Evolutionary conservation across 2,113 vertebrate species (phyloP), one percentile per base, ranked within the genome.

Genomic region (Oryzias celebensis): DNA sequence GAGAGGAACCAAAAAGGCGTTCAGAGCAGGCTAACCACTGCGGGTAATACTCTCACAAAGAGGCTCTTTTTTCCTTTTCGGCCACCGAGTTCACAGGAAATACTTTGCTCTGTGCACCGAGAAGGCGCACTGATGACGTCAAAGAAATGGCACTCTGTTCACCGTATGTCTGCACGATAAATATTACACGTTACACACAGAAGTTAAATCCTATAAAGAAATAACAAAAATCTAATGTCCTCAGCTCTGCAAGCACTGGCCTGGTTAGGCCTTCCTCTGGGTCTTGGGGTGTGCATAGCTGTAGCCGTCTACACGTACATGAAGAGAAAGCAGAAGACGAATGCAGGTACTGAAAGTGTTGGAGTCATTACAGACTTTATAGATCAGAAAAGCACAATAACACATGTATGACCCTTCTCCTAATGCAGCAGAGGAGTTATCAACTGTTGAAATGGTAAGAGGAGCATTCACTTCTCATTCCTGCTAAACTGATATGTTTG

Each of bases 371-470:
- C 1, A n/a, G 2, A 14, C 23, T 1, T 14, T 36, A 36, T 12
- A 7, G 26, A 3, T 15, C 42, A 1, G 14, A 20, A 12, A 0
- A 7, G 1, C 1, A 17, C 14, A 22, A n/a, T 14, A 23, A 23
- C 23, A 23, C 45, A 1, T 45, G 7, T 16, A 15, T 28, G 17
- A 10, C 2, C 42, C 28, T 20, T 56, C 4, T 65, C 28, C 66
- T 1, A 69, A 45, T 62, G 17, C 62, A 88, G 85, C 12, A 49
- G 52, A 65, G 22, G 51, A 62, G 17, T 10, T 24, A 42, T 4
- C 59, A n/a, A n/a, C 16, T n/a, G 62, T 75, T 47, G 57, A 5
- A 77, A 78, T 80, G 78, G 81, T 87, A 57, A 81, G 52, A 20
- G 5, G 8, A 54, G 18, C 15, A 17, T 31, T 51, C 14, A 4